Base-by-base conservation (phyloP, 2,797 vertebrate genomes). In the Bradypodion pumilum region DNA sequence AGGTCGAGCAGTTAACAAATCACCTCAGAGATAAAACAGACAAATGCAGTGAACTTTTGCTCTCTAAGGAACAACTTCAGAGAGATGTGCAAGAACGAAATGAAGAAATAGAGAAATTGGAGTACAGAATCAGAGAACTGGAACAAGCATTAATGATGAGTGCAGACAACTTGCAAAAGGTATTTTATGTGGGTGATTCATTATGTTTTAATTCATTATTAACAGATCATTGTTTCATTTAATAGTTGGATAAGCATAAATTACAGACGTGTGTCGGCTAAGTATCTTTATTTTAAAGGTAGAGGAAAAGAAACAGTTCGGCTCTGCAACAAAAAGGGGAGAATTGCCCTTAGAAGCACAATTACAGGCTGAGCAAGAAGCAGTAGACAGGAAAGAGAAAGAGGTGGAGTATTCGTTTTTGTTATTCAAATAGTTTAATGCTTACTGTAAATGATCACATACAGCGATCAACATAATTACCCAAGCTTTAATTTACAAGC, bases 21-120 rank as follows among this genome's bases (percentile, higher is more conserved):
- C 96, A 98, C 92, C 96, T 99, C 87, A 98, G 98, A 94, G 98
- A 99, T 94, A 99, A 99, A 95, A 97, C 98, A 21, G 98, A 99
- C 95, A 98, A 96, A 91, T 99, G 98, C 96, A 98, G 97, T 94
- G 98, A 99, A 94, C 97, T 99, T 92, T 95, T 98, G 93, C 96
- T 99, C 75, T 95, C 96, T 84, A 97, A 97, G 29, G 98, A 99
- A 93, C 98, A 98, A 88, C 97, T 98, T 95, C 97, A 96, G 93
- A 96, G 98, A 87, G 98, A 99, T 87, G 91, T 98, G 85, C 95
- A 96, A 84, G 98, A 99, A 89, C 95, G 97, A 81, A 94, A 99
- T 94, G 97, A 99, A 92, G 98, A 99, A 96, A 98, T 99, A 86
- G 98, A 99, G 93, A 98, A 98, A 90, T 95, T 99, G 91, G 98